Evolutionary conservation across 2,888 invertebrate genomes (phyloP), one percentile per base, ranked within the genome.

Genomic region (Mimas tiliae): DNA sequence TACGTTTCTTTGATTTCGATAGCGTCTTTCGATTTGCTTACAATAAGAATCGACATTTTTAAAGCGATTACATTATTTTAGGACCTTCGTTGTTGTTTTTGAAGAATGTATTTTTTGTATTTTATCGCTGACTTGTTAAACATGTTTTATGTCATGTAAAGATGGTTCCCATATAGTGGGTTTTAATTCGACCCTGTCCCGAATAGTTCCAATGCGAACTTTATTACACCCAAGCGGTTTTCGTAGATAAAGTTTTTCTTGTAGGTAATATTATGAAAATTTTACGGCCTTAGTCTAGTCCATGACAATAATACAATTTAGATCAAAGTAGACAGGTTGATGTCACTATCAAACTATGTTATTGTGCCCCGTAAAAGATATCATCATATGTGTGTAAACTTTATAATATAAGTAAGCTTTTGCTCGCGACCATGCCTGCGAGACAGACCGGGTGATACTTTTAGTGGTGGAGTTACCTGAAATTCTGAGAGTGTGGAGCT

Each of bases 231-330:
- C 65, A 65, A 47, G 66, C 63, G 68, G 72, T 69, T 69, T 69
- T 50, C 67, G 68, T 64, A 67, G 67, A 48, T 47, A 53, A 67
- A 75, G 72, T 65, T 75, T 72, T 74, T 70, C 67, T 68, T 55
- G 38, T 38, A 58, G 19, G 42, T 62, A 66, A 69, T 65, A n/a
- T n/a, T n/a, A 68, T 51, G 53, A 65, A 50, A 58, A 63, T 16
- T 69, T 62, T 69, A 65, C 62, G 66, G 4, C 34, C 52, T 38
- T 11, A 63, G 62, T 65, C 47, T 67, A n/a, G 53, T 42, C 58
- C 42, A 58, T 58, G 42, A 7, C 11, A 58, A 58, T 58, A 27
- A 21, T 58, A 42, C 58, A 42, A 58, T 58, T 58, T 58, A 58
- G 38, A 45, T 45, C 45, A 14, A 45, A 45, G 45, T 45, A 6